Base-by-base conservation (phyloP, 92 coral and sea anemone species). In the Muricea muricata region DNA sequence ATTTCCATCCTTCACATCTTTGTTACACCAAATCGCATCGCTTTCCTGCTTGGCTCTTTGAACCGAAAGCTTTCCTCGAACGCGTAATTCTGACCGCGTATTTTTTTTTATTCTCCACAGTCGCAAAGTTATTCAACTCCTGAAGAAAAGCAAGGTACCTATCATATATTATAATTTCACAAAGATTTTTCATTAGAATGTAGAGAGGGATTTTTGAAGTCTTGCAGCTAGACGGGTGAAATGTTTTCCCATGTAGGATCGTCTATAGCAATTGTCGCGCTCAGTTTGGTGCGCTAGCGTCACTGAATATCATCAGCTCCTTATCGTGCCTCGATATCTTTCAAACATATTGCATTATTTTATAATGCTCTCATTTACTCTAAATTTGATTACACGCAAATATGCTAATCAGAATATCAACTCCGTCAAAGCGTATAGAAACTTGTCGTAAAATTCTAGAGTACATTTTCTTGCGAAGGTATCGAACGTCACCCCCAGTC, bases 71-170 rank as follows among this genome's bases (percentile, higher is more conserved):
- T n/a, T n/a, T n/a, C n/a, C n/a, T n/a, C n/a, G 0, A 2, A 32
- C 25, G n/a, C 6, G 42, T 29, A 33, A 33, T 68, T 32, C 25
- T 65, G 29, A 65, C 41, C 18, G 41, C 75, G 41, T 14, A 14
- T 25, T 24, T 0, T 1, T 9, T 52, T 52, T 20, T 52, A 52
- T 52, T 52, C 20, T 52, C 6, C 14, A 45, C 50, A 52, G 75
- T 10, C 46, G 46, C 28, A n/a, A 20, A 42, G 46, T 32, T 68
- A 68, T 15, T 37, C 75, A 8, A 32, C 75, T 9, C 75, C 75
- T 13, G 75, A 29, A n/a, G 75, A 68, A 30, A 68, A 42, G 20
- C 75, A 68, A 37, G 75, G 75, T 68, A 32, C 9, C 37, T 24
- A 65, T 5, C 18, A 61, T 61, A 20, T 8, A 11, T n/a, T 65